These are phyloP conservation scores for Parapsyche elsis DNA, from an alignment of 1,140 invertebrate species.

Conservation along the genomic window DNA sequence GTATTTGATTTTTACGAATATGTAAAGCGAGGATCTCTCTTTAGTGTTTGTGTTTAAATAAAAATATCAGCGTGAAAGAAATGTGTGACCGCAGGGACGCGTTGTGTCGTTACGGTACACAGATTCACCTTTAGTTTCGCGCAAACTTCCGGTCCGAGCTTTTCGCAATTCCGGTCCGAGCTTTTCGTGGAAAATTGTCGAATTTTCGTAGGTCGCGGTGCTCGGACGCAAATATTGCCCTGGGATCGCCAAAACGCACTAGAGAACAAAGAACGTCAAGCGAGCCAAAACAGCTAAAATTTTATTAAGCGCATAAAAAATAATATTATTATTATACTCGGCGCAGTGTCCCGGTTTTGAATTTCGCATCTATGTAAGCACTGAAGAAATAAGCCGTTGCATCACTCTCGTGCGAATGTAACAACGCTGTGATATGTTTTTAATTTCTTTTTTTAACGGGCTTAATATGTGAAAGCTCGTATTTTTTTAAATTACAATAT, in stretches of 20 bases:
- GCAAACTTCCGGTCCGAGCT: not conserved
- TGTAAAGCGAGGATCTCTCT: not conserved
- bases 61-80: not conserved
- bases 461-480: no score
- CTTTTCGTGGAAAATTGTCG: not conserved
- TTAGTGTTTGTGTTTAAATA: no score
- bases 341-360: not conserved
- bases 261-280: conserved; percentile 36
- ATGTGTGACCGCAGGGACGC: not conserved
- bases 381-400: no score
- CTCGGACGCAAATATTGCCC: not conserved
- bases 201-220: not conserved
- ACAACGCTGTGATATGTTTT: no score
- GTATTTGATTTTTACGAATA: conserved; percentile 20
- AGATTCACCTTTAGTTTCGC: no score
- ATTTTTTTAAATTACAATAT: no score
- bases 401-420: no score
- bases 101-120: no score
- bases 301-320: conserved; percentile 41
- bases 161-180: not conserved
- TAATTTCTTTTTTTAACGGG: no score
- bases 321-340: conserved; percentile 28
- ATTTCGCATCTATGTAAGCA: no score
- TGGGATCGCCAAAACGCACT: not conserved
- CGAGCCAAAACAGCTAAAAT: conserved; percentile 43